phyloP scores from a whole-genome alignment of 2,113 vertebrate species.

The Cynoglossus semilaevis region DNA sequence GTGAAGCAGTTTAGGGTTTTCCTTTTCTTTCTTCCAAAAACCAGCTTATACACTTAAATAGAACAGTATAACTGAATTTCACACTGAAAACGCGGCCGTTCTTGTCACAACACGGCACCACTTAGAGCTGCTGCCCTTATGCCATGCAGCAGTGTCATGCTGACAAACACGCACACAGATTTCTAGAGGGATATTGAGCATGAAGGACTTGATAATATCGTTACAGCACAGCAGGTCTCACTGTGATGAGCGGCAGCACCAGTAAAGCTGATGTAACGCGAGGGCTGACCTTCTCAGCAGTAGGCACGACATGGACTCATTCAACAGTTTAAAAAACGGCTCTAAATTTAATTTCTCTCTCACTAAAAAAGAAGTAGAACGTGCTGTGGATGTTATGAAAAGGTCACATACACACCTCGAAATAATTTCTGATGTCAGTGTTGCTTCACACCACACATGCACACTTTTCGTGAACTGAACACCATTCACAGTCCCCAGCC shows the following conservation, averaged over 20 bases:
- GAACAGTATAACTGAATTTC: neutral
- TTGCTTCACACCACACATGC: constrained; percentile 10
- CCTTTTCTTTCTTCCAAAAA: constrained; percentile 3
- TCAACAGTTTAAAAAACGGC: constrained; percentile 35
- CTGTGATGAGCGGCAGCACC: constrained; percentile 26
- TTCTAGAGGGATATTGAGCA: constrained; percentile 9
- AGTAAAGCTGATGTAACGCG: constrained; percentile 52
- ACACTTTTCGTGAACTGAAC: constrained; percentile 37
- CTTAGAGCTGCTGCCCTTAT: constrained; percentile 29
- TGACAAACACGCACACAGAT: constrained; percentile 19
- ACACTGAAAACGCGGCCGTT: constrained; percentile 1
- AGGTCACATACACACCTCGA: constrained; percentile 40
- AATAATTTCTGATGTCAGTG: constrained; percentile 6
- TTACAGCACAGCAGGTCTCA: constrained; percentile 19
- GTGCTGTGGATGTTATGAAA: constrained; percentile 35
- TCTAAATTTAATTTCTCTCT: constrained; percentile 33
- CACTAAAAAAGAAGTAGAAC: constrained; percentile 30
- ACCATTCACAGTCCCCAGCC: neutral
- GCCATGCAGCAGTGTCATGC: constrained; percentile 34
- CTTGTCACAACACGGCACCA: constrained; percentile 9
- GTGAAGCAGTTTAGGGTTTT: neutral
- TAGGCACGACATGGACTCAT: constrained; percentile 43
- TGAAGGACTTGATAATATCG: constrained; percentile 14
- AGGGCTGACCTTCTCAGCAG: constrained; percentile 64
- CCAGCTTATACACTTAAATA: neutral